These are phyloP conservation scores for Cyphomyrus plagiostoma DNA, from an alignment of 2,113 vertebrate species.

Conservation along the genomic window DNA sequence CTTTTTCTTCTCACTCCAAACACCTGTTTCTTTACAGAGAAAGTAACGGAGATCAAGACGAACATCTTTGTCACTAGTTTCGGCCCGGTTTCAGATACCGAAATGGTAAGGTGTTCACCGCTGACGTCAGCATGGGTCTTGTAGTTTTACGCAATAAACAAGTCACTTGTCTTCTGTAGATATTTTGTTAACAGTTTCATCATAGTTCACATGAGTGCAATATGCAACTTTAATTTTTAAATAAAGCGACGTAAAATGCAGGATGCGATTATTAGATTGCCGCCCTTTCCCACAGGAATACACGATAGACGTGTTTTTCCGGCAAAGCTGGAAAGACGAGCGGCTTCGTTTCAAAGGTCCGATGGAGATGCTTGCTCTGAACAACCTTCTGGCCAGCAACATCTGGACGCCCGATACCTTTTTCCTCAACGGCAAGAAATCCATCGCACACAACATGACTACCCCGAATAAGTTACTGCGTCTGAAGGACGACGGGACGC, in stretches of 20 bases:
- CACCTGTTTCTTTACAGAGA: slow-evolving; percentile 59
- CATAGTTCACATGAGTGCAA: not conserved
- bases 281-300: slow-evolving; percentile 73
- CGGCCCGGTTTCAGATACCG: slow-evolving; percentile 90
- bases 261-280: not conserved
- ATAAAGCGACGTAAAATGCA: not conserved
- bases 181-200: not conserved
- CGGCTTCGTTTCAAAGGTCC: slow-evolving; percentile 87
- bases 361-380: slow-evolving; percentile 86
- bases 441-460: slow-evolving; percentile 96
- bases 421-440: slow-evolving; percentile 96
- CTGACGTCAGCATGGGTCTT: not conserved
- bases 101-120: slow-evolving; percentile 73
- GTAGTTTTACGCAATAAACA: not conserved
- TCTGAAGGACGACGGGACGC: slow-evolving; percentile 84
- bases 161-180: not conserved
- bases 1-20: not conserved
- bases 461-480: slow-evolving; percentile 94
- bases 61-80: slow-evolving; percentile 98
- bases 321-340: slow-evolving; percentile 98
- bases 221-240: not conserved
- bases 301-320: slow-evolving; percentile 94
- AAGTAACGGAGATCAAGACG: slow-evolving; percentile 92
- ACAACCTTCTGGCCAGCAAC: slow-evolving; percentile 91
- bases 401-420: slow-evolving; percentile 98